Evolutionary conservation across 2,797 vertebrate species (phyloP), one percentile per base, ranked within the genome.

Genomic region (Phyllotis vaccarum): DNA sequence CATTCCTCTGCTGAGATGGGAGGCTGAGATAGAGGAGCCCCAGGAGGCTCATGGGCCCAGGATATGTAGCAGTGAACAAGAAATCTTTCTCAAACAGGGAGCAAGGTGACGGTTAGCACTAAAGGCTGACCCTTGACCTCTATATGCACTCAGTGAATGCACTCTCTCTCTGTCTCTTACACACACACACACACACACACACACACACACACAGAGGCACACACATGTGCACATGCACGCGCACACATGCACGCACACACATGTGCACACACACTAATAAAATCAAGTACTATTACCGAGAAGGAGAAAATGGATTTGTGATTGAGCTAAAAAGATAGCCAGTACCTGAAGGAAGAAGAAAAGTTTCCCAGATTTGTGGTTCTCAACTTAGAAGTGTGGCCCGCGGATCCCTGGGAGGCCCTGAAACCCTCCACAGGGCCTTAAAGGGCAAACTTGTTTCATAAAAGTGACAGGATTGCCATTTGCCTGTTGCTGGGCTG

Each of bases 281-380:
- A 66, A 49, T 5, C 3, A 34, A 5, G 31, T 6, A 6, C 52
- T 43, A 19, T 68, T 79, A 66, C 12, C 64, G 85, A 91, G n/a
- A 68, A 87, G 52, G n/a, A 92, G 24, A 92, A 93, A 89, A 86
- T 9, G 70, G 37, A 90, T 46, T 56, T 86, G 7, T 64, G 76
- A 56, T 21, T 85, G 27, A 80, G 52, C 22, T 80, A 49, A 91
- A 49, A 46, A 86, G 46, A 54, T 9, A 70, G 68, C 8, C 76
- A 90, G 78, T 66, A 74, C 54, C 24, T 85, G 22, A 90, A 76
- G 58, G 90, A 52, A 46, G 40, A 93, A 87, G 37, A 62, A 31
- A 86, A 43, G 16, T 86, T 66, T 83, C 60, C 31, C 68, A 52
- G 9, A 82, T 95, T 46, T 87, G 82, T 68, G 19, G 3, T 43